phyloP scores from a whole-genome alignment of 2,888 invertebrate genomes.

The Helobdella robusta region DNA sequence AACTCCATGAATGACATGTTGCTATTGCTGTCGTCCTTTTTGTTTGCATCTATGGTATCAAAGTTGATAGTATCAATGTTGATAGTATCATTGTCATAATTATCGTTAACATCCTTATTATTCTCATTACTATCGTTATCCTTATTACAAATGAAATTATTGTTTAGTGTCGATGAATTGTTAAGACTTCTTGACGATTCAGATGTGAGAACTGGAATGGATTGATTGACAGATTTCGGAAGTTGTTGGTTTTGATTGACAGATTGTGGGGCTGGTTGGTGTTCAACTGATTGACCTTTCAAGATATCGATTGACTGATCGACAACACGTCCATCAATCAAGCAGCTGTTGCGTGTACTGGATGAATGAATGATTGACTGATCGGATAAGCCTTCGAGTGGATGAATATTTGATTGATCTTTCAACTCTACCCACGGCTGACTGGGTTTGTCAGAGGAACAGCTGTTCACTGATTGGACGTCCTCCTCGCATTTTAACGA shows the following conservation, averaged over 20 bases:
- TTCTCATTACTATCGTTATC: neutral
- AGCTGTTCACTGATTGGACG: neutral
- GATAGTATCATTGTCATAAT: neutral
- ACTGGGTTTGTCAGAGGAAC: conserved; percentile 17
- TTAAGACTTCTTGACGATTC: no score
- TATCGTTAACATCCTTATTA: conserved; percentile 7
- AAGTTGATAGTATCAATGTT: no score
- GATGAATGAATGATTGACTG: neutral
- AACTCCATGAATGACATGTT: conserved; percentile 9
- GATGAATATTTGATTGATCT: neutral
- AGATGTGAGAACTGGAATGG: neutral
- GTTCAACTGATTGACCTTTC: neutral
- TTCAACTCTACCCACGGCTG: conserved; percentile 18
- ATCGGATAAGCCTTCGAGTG: neutral
- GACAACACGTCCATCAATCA: neutral
- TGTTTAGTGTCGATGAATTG: no score
- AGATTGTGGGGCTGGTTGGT: neutral
- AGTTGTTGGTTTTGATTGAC: neutral
- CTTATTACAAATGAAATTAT: no score
- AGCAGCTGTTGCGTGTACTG: neutral
- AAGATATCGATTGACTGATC: neutral
- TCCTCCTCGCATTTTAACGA: conserved; percentile 3
- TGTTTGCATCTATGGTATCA: no score
- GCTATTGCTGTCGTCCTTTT: no score
- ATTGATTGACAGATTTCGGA: neutral